Percentiles rank a stretch among this genome's conserved stretches.
These are phyloP conservation scores for Tigriopus japonicus DNA, from an alignment of 1,140 invertebrate species.

Conservation along the genomic window DNA sequence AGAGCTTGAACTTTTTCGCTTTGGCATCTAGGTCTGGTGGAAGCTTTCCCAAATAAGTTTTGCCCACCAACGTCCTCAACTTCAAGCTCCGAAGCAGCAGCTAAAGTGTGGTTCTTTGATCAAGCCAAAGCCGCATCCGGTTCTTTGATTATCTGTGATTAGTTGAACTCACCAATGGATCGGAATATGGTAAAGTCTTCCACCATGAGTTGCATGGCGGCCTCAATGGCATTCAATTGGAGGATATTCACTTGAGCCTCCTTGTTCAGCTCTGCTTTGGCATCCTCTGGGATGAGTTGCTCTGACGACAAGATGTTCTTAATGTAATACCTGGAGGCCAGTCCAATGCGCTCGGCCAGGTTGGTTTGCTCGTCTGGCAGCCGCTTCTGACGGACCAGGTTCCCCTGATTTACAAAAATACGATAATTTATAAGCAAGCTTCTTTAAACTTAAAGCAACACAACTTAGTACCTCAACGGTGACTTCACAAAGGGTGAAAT, in stretches of 20 bases:
- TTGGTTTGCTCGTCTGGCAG: slow-evolving; percentile 86
- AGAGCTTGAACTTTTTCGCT: no score
- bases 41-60: no score
- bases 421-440: background rate
- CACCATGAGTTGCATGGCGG: slow-evolving; percentile 54
- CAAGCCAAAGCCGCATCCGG: no score
- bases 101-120: no score
- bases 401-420: slow-evolving; percentile 20
- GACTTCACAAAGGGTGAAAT: slow-evolving; percentile 86
- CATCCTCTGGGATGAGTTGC: slow-evolving; percentile 83
- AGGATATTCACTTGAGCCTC: slow-evolving; percentile 81
- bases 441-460: background rate
- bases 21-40: no score
- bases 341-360: slow-evolving; percentile 82
- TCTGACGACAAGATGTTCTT: slow-evolving; percentile 88
- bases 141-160: no score
- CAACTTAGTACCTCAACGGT: slow-evolving; percentile 58
- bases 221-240: slow-evolving; percentile 89
- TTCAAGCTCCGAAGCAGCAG: no score
- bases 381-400: slow-evolving; percentile 85
- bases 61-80: no score
- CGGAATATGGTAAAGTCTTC: slow-evolving; percentile 90
- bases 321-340: slow-evolving; percentile 52
- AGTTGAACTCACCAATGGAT: slow-evolving; percentile 51
- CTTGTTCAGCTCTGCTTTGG: slow-evolving; percentile 72